phyloP scores from a whole-genome alignment of 2,888 invertebrate genomes.

The Rhagonycha lutea region DNA sequence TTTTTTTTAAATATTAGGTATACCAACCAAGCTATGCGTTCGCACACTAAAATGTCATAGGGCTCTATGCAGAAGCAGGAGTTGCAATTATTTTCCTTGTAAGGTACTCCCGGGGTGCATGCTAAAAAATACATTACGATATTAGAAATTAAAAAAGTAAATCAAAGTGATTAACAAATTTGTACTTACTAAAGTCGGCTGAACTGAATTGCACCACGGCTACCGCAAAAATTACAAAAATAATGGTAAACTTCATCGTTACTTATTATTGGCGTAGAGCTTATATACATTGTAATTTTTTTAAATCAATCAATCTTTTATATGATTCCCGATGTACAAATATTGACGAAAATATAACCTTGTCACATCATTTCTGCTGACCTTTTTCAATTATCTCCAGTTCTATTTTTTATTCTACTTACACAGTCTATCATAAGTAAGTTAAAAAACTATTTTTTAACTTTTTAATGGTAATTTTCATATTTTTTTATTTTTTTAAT shows the following conservation, averaged over 20 bases:
- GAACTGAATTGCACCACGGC: neutral
- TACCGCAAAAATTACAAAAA: neutral
- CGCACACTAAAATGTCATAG: constrained; percentile 1
- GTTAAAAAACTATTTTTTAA: too few species aligned
- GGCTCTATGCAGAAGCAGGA: constrained; percentile 4
- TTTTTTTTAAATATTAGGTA: neutral
- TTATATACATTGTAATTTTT: neutral
- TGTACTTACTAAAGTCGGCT: neutral
- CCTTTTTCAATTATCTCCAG: too few species aligned
- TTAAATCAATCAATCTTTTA: neutral
- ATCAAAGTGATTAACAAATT: neutral
- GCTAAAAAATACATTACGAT: neutral
- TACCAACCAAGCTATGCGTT: neutral
- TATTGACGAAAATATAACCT: neutral
- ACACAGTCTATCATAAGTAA: too few species aligned
- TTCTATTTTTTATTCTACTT: too few species aligned
- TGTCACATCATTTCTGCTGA: too few species aligned
- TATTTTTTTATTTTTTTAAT: too few species aligned
- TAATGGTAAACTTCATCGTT: neutral
- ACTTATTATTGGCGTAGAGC: neutral
- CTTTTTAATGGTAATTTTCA: too few species aligned
- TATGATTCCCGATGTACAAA: neutral
- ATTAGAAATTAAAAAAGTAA: too few species aligned
- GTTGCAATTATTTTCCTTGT: constrained; percentile 21
- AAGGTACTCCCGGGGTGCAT: neutral